Evolutionary conservation across 2,888 invertebrate species (phyloP), one percentile per base, ranked within the genome.

Genomic region (Zygothrica quintamaculata): DNA sequence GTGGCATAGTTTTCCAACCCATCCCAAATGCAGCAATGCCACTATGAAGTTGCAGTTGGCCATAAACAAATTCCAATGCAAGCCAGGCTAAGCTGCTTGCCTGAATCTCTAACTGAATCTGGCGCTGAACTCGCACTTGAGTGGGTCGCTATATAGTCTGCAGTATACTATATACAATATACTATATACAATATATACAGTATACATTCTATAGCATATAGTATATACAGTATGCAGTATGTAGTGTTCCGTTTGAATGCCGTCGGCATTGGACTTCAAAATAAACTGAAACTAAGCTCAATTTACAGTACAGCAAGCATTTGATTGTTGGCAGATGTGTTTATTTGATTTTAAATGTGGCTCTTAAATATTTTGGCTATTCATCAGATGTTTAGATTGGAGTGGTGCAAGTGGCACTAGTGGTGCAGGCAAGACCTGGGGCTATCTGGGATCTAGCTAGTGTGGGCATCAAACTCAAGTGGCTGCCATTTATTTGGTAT

Each of bases 311-410:
- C 64, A 68, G 82, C 75, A 71, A 81, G 85, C 85, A 71, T 87
- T 71, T 81, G 82, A 87, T 81, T 74, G 85, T 65, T 66, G 85
- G 64, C 65, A 87, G 78, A 87, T 80, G 80, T 87, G 87, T 81
- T 81, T 81, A 81, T 81, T 81, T 85, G 80, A 81, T 87, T 81
- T 81, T 81, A 81, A 81, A 81, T 85, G 85, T 81, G 61, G 78
- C 87, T 85, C 79, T 81, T 82, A 81, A 81, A 81, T 87, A 80
- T 87, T 84, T 74, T 58, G 82, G 65, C 79, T 64, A 74, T 81
- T 77, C 68, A 87, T 81, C 73, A 75, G 59, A 51, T n/a, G n/a
- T n/a, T n/a, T n/a, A n/a, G n/a, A n/a, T n/a, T n/a, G n/a, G n/a
- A n/a, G n/a, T n/a, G n/a, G n/a, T n/a, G n/a, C n/a, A n/a, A n/a